Conservation (phyloP, 2,888 invertebrate genomes). For the Noctua comes region DNA sequence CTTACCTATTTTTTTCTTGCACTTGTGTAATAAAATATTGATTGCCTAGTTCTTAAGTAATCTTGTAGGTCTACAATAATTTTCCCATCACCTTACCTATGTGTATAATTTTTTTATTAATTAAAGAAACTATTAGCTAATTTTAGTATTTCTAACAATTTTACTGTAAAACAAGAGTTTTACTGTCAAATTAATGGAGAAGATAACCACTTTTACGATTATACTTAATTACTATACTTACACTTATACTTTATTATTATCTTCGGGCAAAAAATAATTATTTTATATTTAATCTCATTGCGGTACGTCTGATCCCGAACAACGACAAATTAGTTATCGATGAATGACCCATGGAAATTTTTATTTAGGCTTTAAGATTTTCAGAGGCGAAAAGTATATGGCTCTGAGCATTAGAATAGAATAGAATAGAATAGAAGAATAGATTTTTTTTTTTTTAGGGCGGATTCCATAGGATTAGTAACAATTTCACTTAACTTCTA, state of each 20-base stretch:
- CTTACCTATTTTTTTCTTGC: slow-evolving; percentile 1
- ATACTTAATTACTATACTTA: slow-evolving; percentile 16
- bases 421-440: too few species aligned
- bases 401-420: too few species aligned
- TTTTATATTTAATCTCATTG: neutral
- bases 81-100: neutral
- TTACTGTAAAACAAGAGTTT: slow-evolving; percentile 9
- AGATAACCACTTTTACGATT: neutral
- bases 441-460: too few species aligned
- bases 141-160: slow-evolving; percentile 1
- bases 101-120: neutral
- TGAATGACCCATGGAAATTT: neutral
- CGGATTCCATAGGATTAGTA: too few species aligned
- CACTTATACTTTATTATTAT: neutral
- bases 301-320: neutral
- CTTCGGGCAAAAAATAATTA: neutral
- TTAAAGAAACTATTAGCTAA: slow-evolving; percentile 11
- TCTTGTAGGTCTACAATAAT: slow-evolving; percentile 4
- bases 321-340: neutral
- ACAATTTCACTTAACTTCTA: too few species aligned
- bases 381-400: neutral
- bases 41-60: slow-evolving; percentile 16
- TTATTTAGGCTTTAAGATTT: neutral
- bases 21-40: slow-evolving; percentile 36
- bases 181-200: neutral